Evolutionary conservation across 2,797 vertebrate genomes (phyloP).

Genomic region (Lacerta bilineata): DNA sequence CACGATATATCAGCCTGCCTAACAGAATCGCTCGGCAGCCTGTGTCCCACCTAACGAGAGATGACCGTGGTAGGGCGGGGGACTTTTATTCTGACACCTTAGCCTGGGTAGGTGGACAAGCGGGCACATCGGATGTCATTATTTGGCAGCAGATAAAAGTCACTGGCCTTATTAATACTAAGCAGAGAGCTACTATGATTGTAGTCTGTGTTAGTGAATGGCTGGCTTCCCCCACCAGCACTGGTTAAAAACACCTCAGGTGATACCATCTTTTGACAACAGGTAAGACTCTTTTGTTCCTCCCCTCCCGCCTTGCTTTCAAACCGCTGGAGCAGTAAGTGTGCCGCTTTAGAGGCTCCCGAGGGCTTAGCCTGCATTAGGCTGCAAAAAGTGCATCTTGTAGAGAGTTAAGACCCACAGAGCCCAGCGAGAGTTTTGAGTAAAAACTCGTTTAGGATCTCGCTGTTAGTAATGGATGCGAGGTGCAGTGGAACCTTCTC

Average conservation of each 20-base stretch:
- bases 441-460: not conserved
- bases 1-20: not conserved
- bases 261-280: constrained; percentile 57
- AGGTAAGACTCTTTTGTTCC: constrained; percentile 71
- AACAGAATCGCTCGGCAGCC: not conserved
- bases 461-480: not conserved
- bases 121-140: constrained; percentile 75
- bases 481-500: not conserved
- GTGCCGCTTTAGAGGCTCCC: not conserved
- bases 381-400: too few relatives aligned
- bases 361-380: not conserved
- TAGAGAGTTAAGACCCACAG: not conserved
- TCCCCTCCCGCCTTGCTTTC: not conserved
- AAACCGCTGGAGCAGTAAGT: accelerated
- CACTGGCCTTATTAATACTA: constrained; percentile 64
- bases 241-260: constrained; percentile 54
- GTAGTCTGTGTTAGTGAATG: constrained; percentile 54
- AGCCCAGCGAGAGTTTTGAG: not conserved
- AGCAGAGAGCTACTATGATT: constrained; percentile 67
- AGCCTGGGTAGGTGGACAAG: constrained; percentile 66
- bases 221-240: constrained; percentile 65
- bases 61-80: constrained; percentile 10
- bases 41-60: not conserved
- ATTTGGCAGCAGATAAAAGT: constrained; percentile 78
- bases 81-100: constrained; percentile 82